Conservation (phyloP, 2,113 vertebrate species). For the Poicephalus gulielmi region DNA sequence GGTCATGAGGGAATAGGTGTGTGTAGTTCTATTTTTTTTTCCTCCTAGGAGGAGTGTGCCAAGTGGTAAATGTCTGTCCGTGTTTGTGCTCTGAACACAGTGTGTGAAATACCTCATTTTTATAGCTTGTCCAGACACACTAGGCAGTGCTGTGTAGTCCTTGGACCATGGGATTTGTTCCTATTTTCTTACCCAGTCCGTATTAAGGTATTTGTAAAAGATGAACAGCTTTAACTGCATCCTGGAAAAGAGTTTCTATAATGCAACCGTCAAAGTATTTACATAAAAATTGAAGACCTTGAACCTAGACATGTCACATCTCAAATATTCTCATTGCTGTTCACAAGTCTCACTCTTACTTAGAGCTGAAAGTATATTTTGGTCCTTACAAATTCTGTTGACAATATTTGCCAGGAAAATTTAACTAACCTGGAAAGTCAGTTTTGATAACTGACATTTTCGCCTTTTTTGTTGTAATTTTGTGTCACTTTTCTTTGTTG, state of each 20-base stretch:
- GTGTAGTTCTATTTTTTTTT: not conserved
- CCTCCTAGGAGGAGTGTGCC: not conserved
- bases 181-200: rapidly evolving
- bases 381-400: not conserved
- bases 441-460: not conserved
- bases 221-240: not conserved
- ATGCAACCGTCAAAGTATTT: not conserved
- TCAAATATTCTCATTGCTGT: not conserved
- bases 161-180: not conserved
- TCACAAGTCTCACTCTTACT: not conserved
- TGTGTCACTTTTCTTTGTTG: not conserved
- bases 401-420: not conserved
- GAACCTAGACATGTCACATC: not conserved
- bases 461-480: not conserved
- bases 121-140: not conserved
- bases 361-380: not conserved
- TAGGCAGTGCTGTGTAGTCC: not conserved
- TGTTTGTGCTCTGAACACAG: not conserved
- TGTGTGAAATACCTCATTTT: not conserved
- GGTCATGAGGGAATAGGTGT: not conserved
- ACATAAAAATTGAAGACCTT: not conserved
- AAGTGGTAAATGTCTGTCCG: not conserved
- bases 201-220: not conserved
- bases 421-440: not conserved
- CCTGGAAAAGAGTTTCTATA: not conserved